Evolutionary conservation across 2,113 vertebrate genomes (phyloP).

Genomic region (Ascaphus truei): DNA sequence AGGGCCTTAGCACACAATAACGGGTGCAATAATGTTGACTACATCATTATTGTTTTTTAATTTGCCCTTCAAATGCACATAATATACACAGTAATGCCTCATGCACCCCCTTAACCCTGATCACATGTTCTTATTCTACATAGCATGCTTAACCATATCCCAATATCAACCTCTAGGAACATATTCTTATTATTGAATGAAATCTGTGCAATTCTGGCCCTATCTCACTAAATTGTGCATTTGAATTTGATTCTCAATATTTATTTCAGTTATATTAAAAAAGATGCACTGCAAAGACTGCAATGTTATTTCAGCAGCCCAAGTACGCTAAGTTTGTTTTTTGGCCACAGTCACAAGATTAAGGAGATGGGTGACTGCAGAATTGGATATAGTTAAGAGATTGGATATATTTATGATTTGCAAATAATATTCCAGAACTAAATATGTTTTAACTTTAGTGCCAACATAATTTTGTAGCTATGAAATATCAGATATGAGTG

Average conservation of each 20-base stretch:
- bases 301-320: too few species aligned
- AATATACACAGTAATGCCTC: too few species aligned
- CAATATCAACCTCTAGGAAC: background rate
- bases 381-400: background rate
- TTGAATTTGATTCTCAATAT: background rate
- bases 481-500: constrained; percentile 19
- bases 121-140: background rate
- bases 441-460: background rate
- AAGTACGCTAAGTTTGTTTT: too few species aligned
- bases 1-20: too few species aligned
- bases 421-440: background rate
- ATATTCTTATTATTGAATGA: background rate
- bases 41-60: too few species aligned
- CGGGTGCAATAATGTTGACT: too few species aligned
- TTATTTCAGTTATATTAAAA: too few species aligned
- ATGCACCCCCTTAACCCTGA: background rate
- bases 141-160: background rate
- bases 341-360: background rate
- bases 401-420: background rate
- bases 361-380: background rate
- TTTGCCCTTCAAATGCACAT: too few species aligned
- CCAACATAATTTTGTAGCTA: constrained; percentile 3
- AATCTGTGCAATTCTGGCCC: background rate
- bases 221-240: background rate
- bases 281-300: too few species aligned